Evolutionary conservation across 2,797 vertebrate genomes (phyloP).

Genomic region (Syndactyla subalaris): DNA sequence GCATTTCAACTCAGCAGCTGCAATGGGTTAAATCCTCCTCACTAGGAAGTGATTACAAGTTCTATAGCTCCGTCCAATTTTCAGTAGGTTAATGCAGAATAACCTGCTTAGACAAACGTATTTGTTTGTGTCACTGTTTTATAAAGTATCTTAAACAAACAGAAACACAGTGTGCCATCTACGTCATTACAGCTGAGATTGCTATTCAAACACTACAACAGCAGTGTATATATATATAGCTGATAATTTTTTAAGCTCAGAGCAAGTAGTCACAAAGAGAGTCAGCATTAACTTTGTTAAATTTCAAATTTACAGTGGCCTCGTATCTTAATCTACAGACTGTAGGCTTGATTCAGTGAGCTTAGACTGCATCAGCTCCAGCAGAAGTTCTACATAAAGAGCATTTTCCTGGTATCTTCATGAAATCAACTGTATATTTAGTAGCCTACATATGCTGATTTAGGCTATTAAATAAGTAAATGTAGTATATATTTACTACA

Average conservation of each 20-base stretch:
- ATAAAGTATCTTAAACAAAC: conserved; percentile 4
- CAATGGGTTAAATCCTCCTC: not conserved
- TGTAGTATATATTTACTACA: not conserved
- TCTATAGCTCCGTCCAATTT: not conserved
- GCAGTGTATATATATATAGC: not conserved
- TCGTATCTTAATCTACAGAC: not conserved
- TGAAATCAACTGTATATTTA: not conserved
- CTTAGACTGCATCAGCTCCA: not conserved
- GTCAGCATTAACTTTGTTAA: not conserved
- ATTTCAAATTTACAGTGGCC: not conserved
- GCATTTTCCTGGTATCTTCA: not conserved
- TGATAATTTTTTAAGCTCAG: not conserved
- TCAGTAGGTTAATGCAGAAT: not conserved
- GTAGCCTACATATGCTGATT: not conserved
- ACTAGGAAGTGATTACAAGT: not conserved
- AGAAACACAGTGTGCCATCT: not conserved
- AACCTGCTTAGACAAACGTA: not conserved
- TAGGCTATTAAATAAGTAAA: not conserved
- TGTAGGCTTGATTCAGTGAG: not conserved
- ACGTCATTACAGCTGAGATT: not conserved
- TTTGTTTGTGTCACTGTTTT: not conserved
- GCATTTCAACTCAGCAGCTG: not conserved
- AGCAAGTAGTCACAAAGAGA: not conserved
- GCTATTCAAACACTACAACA: not conserved
- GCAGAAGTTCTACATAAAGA: not conserved